Evolutionary conservation across 2,797 vertebrate genomes (phyloP), one percentile per base, ranked within the genome.

Genomic region (Fundulus diaphanus): DNA sequence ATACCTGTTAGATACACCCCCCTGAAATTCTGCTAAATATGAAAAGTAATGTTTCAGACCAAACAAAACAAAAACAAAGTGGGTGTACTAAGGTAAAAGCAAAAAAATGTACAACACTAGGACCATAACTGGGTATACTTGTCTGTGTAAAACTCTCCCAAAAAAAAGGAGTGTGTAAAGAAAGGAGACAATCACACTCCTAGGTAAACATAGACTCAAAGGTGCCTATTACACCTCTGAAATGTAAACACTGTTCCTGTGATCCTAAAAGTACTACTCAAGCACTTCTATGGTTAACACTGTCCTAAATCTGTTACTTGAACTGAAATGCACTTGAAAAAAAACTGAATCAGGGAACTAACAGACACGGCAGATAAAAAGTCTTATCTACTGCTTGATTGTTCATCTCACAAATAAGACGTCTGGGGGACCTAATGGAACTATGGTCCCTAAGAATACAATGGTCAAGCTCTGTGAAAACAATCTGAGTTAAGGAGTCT

Each of bases 91-190:
- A 56, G 3, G n/a, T n/a, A 56, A 56, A 56, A 56, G n/a, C 52
- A 24, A 56, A 56, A n/a, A 56, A 56, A 1, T 27, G n/a, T 56
- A n/a, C 3, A 56, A n/a, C 12, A 27, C 9, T 12, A 27, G 52
- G 24, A 56, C n/a, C 52, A 56, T 27, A 56, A 56, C 52, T 56
- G 12, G 9, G 24, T 8, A 54, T 6, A 54, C 24, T 8, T n/a
- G 24, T 56, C 52, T 27, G 24, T 56, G 2, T n/a, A 56, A 56
- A 56, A 27, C 52, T 56, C 52, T 27, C 52, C 52, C 52, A 27
- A 56, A 56, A 27, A 56, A 56, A 56, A 56, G 52, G 52, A 56
- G 52, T 56, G 27, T 56, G 52, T 27, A 56, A 56, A 56, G n/a
- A 56, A 56, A 56, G 52, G 52, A 56, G 52, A 7, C 24, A 7